Conservation (phyloP, 2,797 vertebrate genomes). For the Rhincodon typus region DNA sequence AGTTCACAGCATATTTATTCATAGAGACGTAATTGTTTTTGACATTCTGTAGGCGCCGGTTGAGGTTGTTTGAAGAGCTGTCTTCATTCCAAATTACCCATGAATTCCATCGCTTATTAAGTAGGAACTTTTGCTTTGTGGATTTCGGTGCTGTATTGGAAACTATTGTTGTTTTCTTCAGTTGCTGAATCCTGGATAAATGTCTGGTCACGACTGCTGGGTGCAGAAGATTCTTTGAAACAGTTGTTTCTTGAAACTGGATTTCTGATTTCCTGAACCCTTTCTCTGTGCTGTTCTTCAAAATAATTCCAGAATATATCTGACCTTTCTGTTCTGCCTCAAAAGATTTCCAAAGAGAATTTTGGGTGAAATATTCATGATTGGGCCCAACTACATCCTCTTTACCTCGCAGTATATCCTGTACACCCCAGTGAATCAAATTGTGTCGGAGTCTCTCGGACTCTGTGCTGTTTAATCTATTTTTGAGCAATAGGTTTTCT, state of each 20-base stretch:
- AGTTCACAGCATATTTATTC: constrained; percentile 61
- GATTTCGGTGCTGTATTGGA: constrained; percentile 39
- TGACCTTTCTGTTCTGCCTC: too few species aligned
- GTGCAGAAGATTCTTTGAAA: background rate
- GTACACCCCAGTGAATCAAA: background rate
- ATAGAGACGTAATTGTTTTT: constrained; percentile 54
- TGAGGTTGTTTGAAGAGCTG: constrained; percentile 58
- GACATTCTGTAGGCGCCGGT: constrained; percentile 54
- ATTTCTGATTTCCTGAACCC: background rate
- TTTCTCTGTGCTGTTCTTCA: background rate
- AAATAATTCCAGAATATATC: background rate
- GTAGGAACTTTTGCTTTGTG: background rate
- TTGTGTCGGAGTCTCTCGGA: background rate
- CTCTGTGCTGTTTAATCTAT: background rate
- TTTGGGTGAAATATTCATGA: too few species aligned
- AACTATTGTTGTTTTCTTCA: background rate
- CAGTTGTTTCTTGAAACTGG: background rate
- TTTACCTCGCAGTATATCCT: background rate
- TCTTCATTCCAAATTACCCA: constrained; percentile 62
- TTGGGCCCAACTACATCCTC: background rate
- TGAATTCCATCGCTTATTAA: background rate
- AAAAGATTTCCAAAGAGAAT: background rate
- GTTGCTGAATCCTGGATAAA: background rate
- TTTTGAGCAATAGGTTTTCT: background rate
- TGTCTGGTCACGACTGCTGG: background rate